Conservation (phyloP, 2,113 vertebrate genomes). For the Tragulus kanchil region DNA sequence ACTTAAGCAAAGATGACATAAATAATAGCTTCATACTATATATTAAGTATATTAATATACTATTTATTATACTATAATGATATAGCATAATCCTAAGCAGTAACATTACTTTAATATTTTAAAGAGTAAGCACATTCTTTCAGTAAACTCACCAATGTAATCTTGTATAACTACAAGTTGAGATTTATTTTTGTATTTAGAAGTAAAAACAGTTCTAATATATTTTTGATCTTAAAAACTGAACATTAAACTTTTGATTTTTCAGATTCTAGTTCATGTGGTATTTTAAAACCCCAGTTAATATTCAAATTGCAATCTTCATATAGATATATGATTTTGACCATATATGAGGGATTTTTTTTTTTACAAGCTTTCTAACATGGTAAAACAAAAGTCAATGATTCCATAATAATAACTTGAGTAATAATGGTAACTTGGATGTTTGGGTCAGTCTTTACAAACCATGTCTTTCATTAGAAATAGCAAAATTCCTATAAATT, state of each 20-base stretch:
- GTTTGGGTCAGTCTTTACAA: neutral
- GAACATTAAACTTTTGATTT: neutral
- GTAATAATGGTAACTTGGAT: neutral
- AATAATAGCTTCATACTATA: constrained; percentile 73
- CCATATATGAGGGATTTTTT: neutral
- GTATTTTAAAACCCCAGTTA: neutral
- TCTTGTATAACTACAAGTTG: constrained; percentile 4
- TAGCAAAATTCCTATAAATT: neutral
- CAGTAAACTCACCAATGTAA: neutral
- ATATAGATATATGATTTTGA: neutral
- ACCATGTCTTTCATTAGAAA: neutral
- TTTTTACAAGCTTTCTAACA: neutral
- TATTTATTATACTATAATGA: constrained; percentile 37
- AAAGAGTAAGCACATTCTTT: constrained; percentile 14
- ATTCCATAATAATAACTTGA: neutral
- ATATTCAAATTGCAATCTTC: neutral
- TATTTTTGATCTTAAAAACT: neutral
- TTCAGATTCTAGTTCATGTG: neutral
- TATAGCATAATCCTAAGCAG: constrained; percentile 38
- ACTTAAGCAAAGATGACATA: constrained; percentile 76
- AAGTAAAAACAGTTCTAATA: constrained; percentile 2
- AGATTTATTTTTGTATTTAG: constrained; percentile 49
- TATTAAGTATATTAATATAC: neutral
- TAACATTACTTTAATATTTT: constrained; percentile 55
- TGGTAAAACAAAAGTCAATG: neutral